Evolutionary conservation across 2,888 invertebrate genomes (phyloP).

Genomic region (Macaria liturata): DNA sequence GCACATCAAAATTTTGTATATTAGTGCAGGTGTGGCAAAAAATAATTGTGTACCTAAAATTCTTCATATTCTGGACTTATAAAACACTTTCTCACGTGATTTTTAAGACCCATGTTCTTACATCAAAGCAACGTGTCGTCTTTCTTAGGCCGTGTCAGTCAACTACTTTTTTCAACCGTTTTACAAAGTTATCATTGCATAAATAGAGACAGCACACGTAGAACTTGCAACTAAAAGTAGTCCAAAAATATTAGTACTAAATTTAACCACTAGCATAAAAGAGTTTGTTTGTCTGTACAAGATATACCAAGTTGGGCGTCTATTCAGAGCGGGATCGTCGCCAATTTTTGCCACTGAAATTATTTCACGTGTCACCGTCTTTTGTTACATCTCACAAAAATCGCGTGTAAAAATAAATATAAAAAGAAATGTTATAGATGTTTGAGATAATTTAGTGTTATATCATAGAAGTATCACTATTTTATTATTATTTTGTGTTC

Average conservation of each 20-base stretch:
- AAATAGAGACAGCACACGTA: too few relatives aligned
- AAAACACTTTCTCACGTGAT: background rate
- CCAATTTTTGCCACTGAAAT: conserved; percentile 10
- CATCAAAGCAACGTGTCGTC: conserved; percentile 15
- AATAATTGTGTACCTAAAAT: too few relatives aligned
- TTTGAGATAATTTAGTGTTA: too few relatives aligned
- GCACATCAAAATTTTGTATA: too few relatives aligned
- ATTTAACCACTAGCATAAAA: too few relatives aligned
- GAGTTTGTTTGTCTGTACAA: too few relatives aligned
- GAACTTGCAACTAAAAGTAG: background rate
- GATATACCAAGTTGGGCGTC: conserved; percentile 2
- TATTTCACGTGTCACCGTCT: conserved; percentile 8
- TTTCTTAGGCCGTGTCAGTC: conserved; percentile 13
- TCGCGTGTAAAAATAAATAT: background rate
- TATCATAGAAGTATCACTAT: too few relatives aligned
- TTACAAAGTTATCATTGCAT: too few relatives aligned
- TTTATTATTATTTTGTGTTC: too few relatives aligned
- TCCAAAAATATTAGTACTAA: background rate
- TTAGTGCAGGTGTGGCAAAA: too few relatives aligned
- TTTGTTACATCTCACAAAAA: background rate
- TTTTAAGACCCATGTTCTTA: background rate
- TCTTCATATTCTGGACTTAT: too few relatives aligned
- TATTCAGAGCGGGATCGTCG: conserved; percentile 10
- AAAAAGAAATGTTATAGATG: background rate
- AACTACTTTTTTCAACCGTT: conserved; percentile 6